Conservation (phyloP, 1,140 invertebrate species). For the Anoplophora glabripennis region DNA sequence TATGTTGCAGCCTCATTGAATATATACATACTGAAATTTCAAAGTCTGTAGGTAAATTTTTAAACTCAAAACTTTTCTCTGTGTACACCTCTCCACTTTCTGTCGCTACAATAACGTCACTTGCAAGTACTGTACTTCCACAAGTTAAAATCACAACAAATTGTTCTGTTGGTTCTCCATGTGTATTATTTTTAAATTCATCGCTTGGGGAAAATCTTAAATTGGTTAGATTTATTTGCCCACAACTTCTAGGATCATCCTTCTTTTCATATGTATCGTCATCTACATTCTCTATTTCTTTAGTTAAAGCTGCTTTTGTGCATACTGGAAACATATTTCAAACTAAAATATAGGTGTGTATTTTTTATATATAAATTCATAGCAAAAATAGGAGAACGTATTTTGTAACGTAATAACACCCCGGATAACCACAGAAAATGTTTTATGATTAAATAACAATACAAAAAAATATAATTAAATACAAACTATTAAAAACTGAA, state of each 20-base stretch:
- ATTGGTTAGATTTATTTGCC: slow-evolving; percentile 7
- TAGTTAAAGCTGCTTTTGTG: slow-evolving; percentile 19
- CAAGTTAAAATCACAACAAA: slow-evolving; percentile 41
- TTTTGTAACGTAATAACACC: too few species aligned
- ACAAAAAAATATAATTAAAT: too few species aligned
- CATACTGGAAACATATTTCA: slow-evolving; percentile 12
- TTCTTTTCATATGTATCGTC: slow-evolving; percentile 4
- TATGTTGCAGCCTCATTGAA: slow-evolving; percentile 35
- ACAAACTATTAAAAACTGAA: too few species aligned
- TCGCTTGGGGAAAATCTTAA: neutral
- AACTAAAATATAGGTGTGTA: too few species aligned
- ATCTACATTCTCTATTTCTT: slow-evolving; percentile 21
- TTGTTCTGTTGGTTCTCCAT: slow-evolving; percentile 25
- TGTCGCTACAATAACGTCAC: slow-evolving; percentile 34
- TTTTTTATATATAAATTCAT: too few species aligned
- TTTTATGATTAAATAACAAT: too few species aligned
- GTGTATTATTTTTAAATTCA: neutral
- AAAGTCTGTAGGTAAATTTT: slow-evolving; percentile 43
- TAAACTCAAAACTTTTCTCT: slow-evolving; percentile 34
- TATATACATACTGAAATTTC: slow-evolving; percentile 40
- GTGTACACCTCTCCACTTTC: slow-evolving; percentile 33
- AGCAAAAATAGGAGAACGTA: too few species aligned
- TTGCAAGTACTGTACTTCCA: slow-evolving; percentile 41
- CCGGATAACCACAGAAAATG: too few species aligned
- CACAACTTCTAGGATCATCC: slow-evolving; percentile 11